Evolutionary conservation across 2,113 vertebrate genomes (phyloP).

Genomic region (Microcebus jonahi): DNA sequence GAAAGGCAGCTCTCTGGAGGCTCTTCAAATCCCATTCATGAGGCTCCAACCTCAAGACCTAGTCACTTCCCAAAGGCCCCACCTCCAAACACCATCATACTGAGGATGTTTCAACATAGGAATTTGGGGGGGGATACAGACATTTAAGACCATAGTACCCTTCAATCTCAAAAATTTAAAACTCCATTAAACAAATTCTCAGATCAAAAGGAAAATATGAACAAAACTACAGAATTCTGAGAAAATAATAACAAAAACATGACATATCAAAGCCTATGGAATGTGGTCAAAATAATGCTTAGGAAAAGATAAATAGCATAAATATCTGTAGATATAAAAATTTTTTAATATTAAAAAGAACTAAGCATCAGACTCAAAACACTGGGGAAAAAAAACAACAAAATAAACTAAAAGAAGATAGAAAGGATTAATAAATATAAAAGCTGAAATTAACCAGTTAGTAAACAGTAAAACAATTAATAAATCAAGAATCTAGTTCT

Average conservation of each 20-base stretch:
- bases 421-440: not conserved
- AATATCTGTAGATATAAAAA: not conserved
- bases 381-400: not conserved
- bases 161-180: not conserved
- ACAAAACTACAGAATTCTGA: constrained; percentile 14
- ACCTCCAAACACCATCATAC: not conserved
- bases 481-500: not conserved
- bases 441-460: not conserved
- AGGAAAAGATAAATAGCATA: not conserved
- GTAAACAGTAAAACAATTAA: not conserved
- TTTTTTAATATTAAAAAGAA: not conserved
- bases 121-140: not conserved
- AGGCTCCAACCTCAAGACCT: not conserved
- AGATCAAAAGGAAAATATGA: not conserved
- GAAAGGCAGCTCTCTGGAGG: not conserved
- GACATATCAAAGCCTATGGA: not conserved
- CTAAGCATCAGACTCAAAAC: not conserved
- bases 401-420: not conserved
- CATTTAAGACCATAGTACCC: not conserved
- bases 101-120: not conserved
- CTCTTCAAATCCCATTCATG: not conserved
- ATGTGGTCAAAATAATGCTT: not conserved
- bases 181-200: not conserved
- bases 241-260: not conserved
- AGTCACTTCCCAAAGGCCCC: not conserved